A percentile compares a stretch with the other conserved stretches of the same genome.
phyloP scores from a whole-genome alignment of 2,797 vertebrate genomes.

The Danio tinwini region DNA sequence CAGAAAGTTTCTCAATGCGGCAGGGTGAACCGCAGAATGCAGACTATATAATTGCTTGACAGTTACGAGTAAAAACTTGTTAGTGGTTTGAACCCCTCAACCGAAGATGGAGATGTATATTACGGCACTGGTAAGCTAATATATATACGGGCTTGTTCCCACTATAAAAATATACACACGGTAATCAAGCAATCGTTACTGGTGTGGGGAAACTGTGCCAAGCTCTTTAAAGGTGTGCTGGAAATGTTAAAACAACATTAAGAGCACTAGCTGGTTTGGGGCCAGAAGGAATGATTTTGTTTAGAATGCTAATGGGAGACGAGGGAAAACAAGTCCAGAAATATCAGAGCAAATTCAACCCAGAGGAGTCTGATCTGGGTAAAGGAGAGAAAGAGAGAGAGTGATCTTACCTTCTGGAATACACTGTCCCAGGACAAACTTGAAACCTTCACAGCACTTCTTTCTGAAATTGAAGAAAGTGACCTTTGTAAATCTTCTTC shows the following conservation, averaged over 20 bases:
- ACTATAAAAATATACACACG: constrained; percentile 41
- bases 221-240: constrained; percentile 32
- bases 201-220: constrained; percentile 31
- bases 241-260: constrained; percentile 51
- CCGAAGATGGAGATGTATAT: constrained; percentile 25
- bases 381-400: neutral
- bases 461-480: constrained; percentile 80
- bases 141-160: constrained; percentile 27
- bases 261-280: constrained; percentile 5
- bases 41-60: constrained; percentile 36
- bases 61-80: constrained; percentile 44
- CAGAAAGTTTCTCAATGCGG: constrained; percentile 20
- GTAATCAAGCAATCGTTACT: constrained; percentile 47
- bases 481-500: neutral
- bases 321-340: constrained; percentile 48
- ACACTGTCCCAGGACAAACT: constrained; percentile 97
- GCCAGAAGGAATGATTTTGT: constrained; percentile 35
- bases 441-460: constrained; percentile 97
- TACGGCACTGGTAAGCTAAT: constrained; percentile 23
- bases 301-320: constrained; percentile 46
- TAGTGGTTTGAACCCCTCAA: constrained; percentile 48
- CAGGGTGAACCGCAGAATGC: constrained; percentile 1
- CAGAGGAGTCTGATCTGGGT: constrained; percentile 54
- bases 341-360: constrained; percentile 49
- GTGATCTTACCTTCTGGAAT: constrained; percentile 96